phyloP scores from a whole-genome alignment of 1,140 invertebrate genomes.

The Samia ricini region DNA sequence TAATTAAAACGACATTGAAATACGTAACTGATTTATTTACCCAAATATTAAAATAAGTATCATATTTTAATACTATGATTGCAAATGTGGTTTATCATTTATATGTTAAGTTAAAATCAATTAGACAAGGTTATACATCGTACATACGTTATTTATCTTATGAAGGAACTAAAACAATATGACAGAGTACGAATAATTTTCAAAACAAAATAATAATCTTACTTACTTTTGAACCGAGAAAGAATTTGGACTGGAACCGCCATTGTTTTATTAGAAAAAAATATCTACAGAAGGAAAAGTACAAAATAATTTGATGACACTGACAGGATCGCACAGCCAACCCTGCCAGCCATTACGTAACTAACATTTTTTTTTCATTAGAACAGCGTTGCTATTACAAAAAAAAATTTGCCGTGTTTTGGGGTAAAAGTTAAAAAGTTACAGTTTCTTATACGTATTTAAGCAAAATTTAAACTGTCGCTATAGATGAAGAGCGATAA shows the following conservation, averaged over 20 bases:
- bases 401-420: too few relatives aligned
- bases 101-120: not conserved
- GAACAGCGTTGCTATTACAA: not conserved
- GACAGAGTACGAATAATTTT: not conserved
- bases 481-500: too few relatives aligned
- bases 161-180: not conserved
- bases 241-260: slow-evolving; percentile 64
- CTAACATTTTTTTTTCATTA: slow-evolving; percentile 11
- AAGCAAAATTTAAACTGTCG: too few relatives aligned
- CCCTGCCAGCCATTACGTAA: slow-evolving; percentile 63
- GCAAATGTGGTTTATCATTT: not conserved
- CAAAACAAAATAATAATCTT: not conserved
- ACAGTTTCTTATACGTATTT: too few relatives aligned
- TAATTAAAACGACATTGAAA: slow-evolving; percentile 55
- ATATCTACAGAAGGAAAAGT: slow-evolving; percentile 33
- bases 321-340: slow-evolving; percentile 34
- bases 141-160: not conserved
- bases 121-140: not conserved
- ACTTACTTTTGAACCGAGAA: slow-evolving; percentile 63
- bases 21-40: slow-evolving; percentile 6
- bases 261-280: slow-evolving; percentile 52
- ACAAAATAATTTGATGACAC: slow-evolving; percentile 58
- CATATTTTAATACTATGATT: not conserved
- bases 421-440: too few relatives aligned
- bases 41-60: not conserved